Conservation (phyloP, 2,888 invertebrate genomes). For the Trachelus stipa region DNA sequence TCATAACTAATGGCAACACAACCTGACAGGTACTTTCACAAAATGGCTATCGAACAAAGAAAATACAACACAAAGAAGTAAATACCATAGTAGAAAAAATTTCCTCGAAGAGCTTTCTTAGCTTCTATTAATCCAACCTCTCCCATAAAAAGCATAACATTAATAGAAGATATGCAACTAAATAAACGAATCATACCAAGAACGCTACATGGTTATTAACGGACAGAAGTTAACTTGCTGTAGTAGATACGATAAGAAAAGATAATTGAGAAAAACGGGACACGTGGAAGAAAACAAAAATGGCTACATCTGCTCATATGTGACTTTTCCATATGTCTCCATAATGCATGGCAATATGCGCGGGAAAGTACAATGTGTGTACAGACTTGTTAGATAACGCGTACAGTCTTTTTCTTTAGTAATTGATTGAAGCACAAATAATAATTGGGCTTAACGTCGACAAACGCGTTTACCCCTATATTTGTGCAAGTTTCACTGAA, state of each 20-base stretch:
- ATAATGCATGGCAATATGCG: background rate
- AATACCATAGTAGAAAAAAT: background rate
- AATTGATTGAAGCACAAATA: background rate
- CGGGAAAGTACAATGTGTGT: background rate
- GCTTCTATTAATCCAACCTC: background rate
- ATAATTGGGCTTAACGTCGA: background rate
- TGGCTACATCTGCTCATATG: background rate
- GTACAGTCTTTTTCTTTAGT: background rate
- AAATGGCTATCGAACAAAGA: background rate
- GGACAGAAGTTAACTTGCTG: background rate
- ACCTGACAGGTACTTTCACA: background rate
- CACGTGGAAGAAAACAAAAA: background rate
- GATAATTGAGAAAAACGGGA: background rate
- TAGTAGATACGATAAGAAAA: background rate
- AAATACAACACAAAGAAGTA: background rate
- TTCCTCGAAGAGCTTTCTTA: background rate
- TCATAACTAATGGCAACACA: background rate
- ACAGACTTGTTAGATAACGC: background rate
- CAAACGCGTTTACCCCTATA: background rate
- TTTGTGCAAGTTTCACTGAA: background rate
- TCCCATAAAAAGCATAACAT: background rate
- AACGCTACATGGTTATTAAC: background rate
- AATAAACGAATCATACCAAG: background rate
- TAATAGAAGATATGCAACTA: background rate
- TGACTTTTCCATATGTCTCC: background rate